A percentile compares a stretch with the other conserved stretches of the same genome.
These are phyloP conservation scores for Cabera pusaria DNA, from an alignment of 2,888 invertebrate genomes.

Conservation along the genomic window DNA sequence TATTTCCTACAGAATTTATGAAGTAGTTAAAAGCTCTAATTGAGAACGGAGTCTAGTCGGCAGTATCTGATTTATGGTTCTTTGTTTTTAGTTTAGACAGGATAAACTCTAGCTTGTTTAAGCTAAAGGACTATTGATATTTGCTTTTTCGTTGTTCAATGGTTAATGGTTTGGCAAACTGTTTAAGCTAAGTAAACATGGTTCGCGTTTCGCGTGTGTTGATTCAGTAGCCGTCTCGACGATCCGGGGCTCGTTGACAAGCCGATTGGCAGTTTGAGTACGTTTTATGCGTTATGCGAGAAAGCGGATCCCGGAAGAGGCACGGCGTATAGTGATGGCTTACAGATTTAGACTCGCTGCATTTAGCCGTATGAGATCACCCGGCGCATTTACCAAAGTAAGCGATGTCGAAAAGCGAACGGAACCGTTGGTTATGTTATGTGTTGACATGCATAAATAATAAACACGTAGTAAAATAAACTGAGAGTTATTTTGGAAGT, in stretches of 20 bases:
- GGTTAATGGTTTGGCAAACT: constrained; percentile 61
- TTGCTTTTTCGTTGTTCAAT: constrained; percentile 44
- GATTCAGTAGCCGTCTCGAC: constrained; percentile 51
- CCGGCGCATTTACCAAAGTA: constrained; percentile 52
- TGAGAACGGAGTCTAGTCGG: constrained; percentile 3
- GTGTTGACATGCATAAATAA: constrained; percentile 31
- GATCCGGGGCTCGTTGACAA: constrained; percentile 55
- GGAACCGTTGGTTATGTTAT: constrained; percentile 28
- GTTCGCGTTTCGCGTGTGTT: constrained; percentile 57
- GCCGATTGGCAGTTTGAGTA: constrained; percentile 69
- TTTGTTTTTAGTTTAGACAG: constrained; percentile 19
- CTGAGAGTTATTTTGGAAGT: constrained; percentile 29
- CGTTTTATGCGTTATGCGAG: constrained; percentile 71
- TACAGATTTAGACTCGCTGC: constrained; percentile 73
- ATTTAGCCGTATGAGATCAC: constrained; percentile 74
- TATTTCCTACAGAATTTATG: too few relatives aligned
- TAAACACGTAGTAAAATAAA: constrained; percentile 31
- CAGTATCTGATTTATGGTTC: constrained; percentile 16
- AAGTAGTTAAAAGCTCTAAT: too few relatives aligned
- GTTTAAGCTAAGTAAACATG: constrained; percentile 57
- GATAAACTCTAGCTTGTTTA: constrained; percentile 17
- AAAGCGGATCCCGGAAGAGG: constrained; percentile 72
- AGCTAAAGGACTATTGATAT: constrained; percentile 21
- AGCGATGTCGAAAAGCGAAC: constrained; percentile 34
- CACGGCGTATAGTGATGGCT: constrained; percentile 48